Evolutionary conservation across 2,113 vertebrate genomes (phyloP), one percentile per base, ranked within the genome.

Genomic region (Carollia perspicillata): DNA sequence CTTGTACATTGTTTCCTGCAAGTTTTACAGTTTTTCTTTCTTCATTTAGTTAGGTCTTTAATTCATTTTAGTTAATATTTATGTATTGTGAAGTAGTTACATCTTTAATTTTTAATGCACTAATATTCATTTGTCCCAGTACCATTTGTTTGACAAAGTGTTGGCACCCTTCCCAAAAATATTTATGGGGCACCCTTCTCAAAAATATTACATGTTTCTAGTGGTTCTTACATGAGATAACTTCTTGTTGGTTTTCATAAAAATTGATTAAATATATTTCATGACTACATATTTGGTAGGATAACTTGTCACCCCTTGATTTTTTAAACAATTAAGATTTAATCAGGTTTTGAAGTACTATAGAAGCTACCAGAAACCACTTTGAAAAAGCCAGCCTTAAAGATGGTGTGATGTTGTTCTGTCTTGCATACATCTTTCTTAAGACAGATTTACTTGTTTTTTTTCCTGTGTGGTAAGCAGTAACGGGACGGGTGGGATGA

Each of bases 241-340:
- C 49, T 79, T 91, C 37, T 93, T 93, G 65, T 58, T 74, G 37
- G n/a, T 90, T 89, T 90, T 87, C 30, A 40, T 69, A 33, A 49
- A 42, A 42, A 53, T 49, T 80, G 37, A 49, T 85, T 28, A 26
- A 75, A 37, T 90, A 6, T 18, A 77, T 69, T 89, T 95, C 8
- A 14, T 74, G 49, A 89, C 2, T 77, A 16, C 65, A 2, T 63
- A n/a, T 9, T 84, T 95, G 51, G 12, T 95, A 49, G 55, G 37
- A 63, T 75, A 94, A 47, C 20, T 8, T 77, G 49, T 77, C 33
- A 22, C 16, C 49, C 66, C 71, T 81, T 80, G 22, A 47, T 66
- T 49, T 68, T 68, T 89, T 84, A 55, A 49, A 86, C 8, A 42
- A 5, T 53, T 92, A 53, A 84, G 71, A 23, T 89, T 92, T 94